A percentile compares a stretch with the other conserved stretches of the same genome.
These are phyloP conservation scores for Xanthorhoe spadicearia DNA, from an alignment of 2,888 invertebrate genomes.

Conservation along the genomic window DNA sequence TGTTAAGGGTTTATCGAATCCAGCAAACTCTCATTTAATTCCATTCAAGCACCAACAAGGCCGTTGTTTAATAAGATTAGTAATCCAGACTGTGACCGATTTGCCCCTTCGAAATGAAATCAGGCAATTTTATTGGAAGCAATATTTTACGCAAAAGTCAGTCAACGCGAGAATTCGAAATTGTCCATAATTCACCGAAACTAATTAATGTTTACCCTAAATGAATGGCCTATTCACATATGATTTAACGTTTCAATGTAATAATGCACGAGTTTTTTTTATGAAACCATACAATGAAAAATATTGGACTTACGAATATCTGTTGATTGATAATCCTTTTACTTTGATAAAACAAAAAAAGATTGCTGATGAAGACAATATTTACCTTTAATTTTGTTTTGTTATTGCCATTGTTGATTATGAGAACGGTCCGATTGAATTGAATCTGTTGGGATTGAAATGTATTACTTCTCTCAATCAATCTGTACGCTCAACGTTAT, in stretches of 20 bases:
- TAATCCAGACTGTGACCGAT: conserved; percentile 12
- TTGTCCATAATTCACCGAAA: conserved; percentile 42
- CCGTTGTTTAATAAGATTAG: conserved; percentile 8
- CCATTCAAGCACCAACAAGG: conserved; percentile 2
- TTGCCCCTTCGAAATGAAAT: conserved; percentile 38
- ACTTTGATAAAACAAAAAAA: conserved; percentile 16
- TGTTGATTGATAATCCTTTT: conserved; percentile 7
- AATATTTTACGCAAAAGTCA: conserved; percentile 46
- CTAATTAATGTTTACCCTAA: conserved; percentile 45
- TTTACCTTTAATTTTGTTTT: conserved; percentile 12
- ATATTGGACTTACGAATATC: no score
- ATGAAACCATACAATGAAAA: no score
- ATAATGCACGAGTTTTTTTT: no score
- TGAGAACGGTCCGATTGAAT: neutral
- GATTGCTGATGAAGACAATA: conserved; percentile 20
- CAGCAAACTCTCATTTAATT: conserved; percentile 5
- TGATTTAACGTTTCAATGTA: conserved; percentile 32
- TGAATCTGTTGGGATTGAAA: neutral
- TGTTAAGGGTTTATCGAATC: neutral
- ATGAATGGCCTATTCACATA: conserved; percentile 39
- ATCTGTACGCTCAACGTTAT: no score
- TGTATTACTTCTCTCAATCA: no score
- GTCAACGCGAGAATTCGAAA: conserved; percentile 42
- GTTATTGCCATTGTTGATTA: neutral
- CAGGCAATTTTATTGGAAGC: conserved; percentile 49